Percentiles rank a stretch among this genome's conserved stretches.
phyloP scores from a whole-genome alignment of 2,888 invertebrate genomes.

The Melangyna quadrimaculata region DNA sequence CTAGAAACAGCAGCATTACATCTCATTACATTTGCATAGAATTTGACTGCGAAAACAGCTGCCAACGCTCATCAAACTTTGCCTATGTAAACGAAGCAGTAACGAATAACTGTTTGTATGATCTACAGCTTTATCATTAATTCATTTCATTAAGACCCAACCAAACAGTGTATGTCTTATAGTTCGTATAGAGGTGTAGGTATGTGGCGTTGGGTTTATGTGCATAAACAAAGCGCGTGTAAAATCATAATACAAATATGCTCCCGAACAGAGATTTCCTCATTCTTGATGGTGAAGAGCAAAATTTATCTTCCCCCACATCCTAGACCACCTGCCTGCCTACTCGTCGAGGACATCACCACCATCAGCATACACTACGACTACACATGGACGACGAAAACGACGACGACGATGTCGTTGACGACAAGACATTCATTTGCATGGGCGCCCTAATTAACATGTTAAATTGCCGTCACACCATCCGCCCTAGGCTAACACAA shows the following conservation, averaged over 20 bases:
- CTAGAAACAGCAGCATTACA: slow-evolving; percentile 59
- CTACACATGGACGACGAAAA: background rate
- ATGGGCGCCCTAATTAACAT: slow-evolving; percentile 71
- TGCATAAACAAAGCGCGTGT: slow-evolving; percentile 23
- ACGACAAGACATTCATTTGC: slow-evolving; percentile 68
- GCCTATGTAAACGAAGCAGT: slow-evolving; percentile 9
- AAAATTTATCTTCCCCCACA: slow-evolving; percentile 59
- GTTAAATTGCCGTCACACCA: slow-evolving; percentile 71
- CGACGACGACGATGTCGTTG: slow-evolving; percentile 1
- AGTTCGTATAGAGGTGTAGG: background rate
- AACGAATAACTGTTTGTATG: background rate
- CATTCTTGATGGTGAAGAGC: background rate
- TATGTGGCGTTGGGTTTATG: slow-evolving; percentile 3
- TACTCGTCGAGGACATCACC: slow-evolving; percentile 9
- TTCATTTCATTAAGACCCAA: slow-evolving; percentile 61
- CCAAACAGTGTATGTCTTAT: background rate
- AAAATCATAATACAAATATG: slow-evolving; percentile 63
- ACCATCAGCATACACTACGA: background rate
- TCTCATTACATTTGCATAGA: slow-evolving; percentile 71
- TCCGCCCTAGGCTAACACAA: slow-evolving; percentile 62
- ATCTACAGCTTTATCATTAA: slow-evolving; percentile 67
- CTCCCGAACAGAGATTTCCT: slow-evolving; percentile 48
- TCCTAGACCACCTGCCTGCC: too few relatives aligned
- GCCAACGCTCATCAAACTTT: slow-evolving; percentile 34
- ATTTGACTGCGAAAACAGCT: slow-evolving; percentile 62